Conservation (phyloP, 2,797 vertebrate genomes). For the Oreochromis mossambicus region DNA sequence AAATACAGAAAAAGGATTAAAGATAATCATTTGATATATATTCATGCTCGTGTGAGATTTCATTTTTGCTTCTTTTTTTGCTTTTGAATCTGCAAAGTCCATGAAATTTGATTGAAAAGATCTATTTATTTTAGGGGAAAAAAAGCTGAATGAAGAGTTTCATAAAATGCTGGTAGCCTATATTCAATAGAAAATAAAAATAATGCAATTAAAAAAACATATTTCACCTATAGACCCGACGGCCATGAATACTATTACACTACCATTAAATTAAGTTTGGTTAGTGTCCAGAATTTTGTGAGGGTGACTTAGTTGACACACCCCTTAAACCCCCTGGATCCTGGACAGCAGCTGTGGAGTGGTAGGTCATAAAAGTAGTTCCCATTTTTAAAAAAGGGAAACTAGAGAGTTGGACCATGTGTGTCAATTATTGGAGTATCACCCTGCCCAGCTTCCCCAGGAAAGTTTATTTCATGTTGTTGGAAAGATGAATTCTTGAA, state of each 20-base stretch:
- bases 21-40: constrained; percentile 16
- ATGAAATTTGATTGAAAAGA: not conserved
- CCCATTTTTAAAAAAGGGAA: not conserved
- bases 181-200: too few relatives aligned
- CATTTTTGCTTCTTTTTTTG: not conserved
- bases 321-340: not conserved
- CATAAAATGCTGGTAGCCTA: not conserved
- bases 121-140: rapidly evolving
- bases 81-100: not conserved
- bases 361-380: not conserved
- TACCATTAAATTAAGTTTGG: not conserved
- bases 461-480: not conserved
- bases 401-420: not conserved
- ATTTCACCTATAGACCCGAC: not conserved
- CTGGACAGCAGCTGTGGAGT: not conserved
- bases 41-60: not conserved
- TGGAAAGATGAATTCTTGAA: not conserved
- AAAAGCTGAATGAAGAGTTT: not conserved
- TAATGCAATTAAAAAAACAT: too few relatives aligned
- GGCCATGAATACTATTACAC: not conserved
- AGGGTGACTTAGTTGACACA: not conserved
- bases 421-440: not conserved
- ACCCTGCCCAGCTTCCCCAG: not conserved
- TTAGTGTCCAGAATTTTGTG: not conserved
- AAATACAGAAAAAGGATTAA: constrained; percentile 73